A percentile compares a stretch with the other conserved stretches of the same genome.
Evolutionary conservation across 2,888 invertebrate species (phyloP).

Genomic region (Spicauda simplicius): DNA sequence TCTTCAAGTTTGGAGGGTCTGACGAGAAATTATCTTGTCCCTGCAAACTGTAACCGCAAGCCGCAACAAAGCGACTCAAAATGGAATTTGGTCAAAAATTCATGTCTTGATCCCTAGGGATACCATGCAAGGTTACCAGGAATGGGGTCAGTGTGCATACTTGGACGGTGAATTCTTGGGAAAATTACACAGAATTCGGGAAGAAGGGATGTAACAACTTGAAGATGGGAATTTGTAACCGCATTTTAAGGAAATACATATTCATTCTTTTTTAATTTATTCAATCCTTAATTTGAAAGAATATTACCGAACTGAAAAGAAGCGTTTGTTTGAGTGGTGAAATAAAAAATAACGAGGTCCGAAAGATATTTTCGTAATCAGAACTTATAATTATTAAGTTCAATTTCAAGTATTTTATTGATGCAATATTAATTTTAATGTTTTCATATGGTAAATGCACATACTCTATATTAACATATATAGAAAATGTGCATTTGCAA

Average conservation of each 20-base stretch:
- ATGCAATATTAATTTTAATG: too few species aligned
- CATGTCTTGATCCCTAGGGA: conserved; percentile 2
- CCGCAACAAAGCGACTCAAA: conserved; percentile 21
- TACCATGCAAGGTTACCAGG: conserved; percentile 7
- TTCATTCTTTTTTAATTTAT: not conserved
- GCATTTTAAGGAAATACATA: not conserved
- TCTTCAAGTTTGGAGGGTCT: conserved; percentile 5
- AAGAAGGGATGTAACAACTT: not conserved
- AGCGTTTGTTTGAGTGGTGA: too few species aligned
- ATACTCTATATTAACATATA: too few species aligned
- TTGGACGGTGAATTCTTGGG: conserved; percentile 18
- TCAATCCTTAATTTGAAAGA: too few species aligned
- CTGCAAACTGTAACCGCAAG: not conserved
- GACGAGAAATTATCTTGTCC: conserved; percentile 20
- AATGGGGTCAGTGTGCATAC: conserved; percentile 4
- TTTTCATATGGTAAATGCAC: too few species aligned
- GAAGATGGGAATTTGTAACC: not conserved
- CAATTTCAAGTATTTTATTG: too few species aligned
- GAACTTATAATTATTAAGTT: too few species aligned
- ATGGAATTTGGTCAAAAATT: conserved; percentile 28
- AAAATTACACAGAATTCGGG: conserved; percentile 3
- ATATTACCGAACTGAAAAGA: too few species aligned
- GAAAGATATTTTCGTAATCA: too few species aligned
- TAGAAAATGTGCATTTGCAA: too few species aligned
- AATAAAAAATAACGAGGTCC: too few species aligned